Base-by-base conservation (phyloP, 1,140 invertebrate genomes). In the Lordiphosa collinella region DNA sequence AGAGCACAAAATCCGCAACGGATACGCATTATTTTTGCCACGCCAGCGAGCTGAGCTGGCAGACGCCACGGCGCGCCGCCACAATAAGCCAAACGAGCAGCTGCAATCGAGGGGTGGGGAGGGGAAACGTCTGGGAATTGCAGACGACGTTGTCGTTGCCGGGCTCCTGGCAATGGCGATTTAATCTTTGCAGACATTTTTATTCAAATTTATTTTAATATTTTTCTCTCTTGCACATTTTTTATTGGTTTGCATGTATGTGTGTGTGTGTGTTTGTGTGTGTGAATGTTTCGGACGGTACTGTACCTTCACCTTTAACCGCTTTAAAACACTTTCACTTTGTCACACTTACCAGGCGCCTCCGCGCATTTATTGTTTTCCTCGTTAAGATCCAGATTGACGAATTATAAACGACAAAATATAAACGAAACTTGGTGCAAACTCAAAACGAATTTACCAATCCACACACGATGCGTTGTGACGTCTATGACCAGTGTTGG, bases 181-280 rank as follows among this genome's bases (percentile, higher is more conserved):
- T 82, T 82, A 82, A 82, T 82, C 78, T 82, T 82, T 84, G 76
- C 72, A 68, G 78, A 72, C 72, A 82, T 69, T 82, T 84, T 78
- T 78, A 82, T 82, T 84, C 72, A 82, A 82, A 84, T 82, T 82
- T 82, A 82, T 82, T 84, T 82, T 61, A 82, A 78, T 78, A 69
- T 72, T 69, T 68, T 55, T 38, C 29, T 41, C 37, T 48, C 32
- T 31, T 55, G 9, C 34, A n/a, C n/a, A n/a, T n/a, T n/a, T n/a
- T n/a, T n/a, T n/a, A n/a, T n/a, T n/a, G n/a, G n/a, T n/a, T n/a
- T n/a, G n/a, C n/a, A n/a, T n/a, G n/a, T n/a, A n/a, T n/a, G n/a
- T n/a, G n/a, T n/a, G n/a, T n/a, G n/a, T n/a, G n/a, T n/a, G n/a
- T n/a, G n/a, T n/a, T n/a, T n/a, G n/a, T n/a, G n/a, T n/a, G n/a